Conservation (phyloP, 2,113 vertebrate species). For the Connochaetes taurinus region DNA sequence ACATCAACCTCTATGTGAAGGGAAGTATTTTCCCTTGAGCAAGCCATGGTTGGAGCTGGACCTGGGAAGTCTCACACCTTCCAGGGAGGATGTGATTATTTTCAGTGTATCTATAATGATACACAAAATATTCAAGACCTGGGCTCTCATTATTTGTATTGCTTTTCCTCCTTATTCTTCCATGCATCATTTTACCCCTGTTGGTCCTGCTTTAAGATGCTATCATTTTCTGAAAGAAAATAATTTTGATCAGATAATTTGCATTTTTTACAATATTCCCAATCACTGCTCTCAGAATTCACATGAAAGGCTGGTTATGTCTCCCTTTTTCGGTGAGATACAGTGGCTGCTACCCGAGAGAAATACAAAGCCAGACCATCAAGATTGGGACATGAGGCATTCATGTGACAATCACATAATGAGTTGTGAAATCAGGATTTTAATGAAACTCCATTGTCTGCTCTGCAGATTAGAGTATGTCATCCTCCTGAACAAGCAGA, state of each 20-base stretch:
- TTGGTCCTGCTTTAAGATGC: background rate
- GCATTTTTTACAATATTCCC: background rate
- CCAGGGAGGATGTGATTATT: background rate
- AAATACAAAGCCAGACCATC: conserved; percentile 14
- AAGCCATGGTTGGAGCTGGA: background rate
- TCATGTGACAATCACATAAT: conserved; percentile 68
- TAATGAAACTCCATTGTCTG: conserved; percentile 69
- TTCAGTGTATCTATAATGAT: background rate
- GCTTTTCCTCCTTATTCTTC: background rate
- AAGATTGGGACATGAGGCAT: conserved; percentile 17
- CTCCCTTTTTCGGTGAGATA: background rate
- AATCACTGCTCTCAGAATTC: background rate
- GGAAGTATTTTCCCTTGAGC: background rate
- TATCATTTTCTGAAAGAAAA: background rate
- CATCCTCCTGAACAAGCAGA: conserved; percentile 55
- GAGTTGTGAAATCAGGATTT: conserved; percentile 69
- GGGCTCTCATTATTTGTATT: background rate
- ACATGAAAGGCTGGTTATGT: background rate
- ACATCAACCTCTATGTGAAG: background rate
- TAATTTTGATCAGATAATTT: background rate
- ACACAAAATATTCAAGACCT: background rate
- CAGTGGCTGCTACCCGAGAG: background rate
- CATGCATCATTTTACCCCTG: background rate
- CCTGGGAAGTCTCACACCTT: background rate
- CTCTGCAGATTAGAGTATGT: background rate